Conservation (phyloP, 2,797 vertebrate species). For the Ctenochaetus hawaiiensis region DNA sequence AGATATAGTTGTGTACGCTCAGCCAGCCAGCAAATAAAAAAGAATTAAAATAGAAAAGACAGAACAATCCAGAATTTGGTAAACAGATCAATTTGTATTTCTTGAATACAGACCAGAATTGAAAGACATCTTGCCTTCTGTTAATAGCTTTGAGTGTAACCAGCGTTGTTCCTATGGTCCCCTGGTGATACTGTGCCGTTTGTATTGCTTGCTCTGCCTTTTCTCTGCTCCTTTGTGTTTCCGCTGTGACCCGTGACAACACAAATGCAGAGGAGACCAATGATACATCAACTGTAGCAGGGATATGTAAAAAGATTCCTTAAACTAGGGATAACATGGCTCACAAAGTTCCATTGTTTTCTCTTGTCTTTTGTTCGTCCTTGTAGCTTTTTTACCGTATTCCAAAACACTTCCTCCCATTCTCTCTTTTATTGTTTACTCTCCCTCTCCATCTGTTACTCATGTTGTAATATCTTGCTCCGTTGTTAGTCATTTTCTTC, state of each 20-base stretch:
- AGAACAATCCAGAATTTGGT: conserved; percentile 66
- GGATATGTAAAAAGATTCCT: conserved; percentile 54
- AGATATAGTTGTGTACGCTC: conserved; percentile 65
- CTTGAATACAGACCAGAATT: conserved; percentile 75
- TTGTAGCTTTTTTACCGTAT: conserved; percentile 58
- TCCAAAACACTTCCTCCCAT: conserved; percentile 41
- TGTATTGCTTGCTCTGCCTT: conserved; percentile 58
- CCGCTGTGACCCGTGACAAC: conserved; percentile 63
- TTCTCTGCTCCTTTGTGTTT: conserved; percentile 68
- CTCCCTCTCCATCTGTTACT: conserved; percentile 47
- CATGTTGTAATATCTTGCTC: conserved; percentile 39
- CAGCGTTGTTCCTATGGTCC: conserved; percentile 66
- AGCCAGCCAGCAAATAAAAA: conserved; percentile 53
- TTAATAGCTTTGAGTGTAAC: conserved; percentile 77
- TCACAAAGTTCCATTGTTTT: conserved; percentile 62
- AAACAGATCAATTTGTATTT: conserved; percentile 76
- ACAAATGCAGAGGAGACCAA: conserved; percentile 54
- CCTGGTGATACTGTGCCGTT: conserved; percentile 60
- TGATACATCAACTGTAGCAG: conserved; percentile 53
- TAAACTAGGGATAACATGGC: conserved; percentile 48
- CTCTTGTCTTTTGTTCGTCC: conserved; percentile 55
- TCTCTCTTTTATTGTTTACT: conserved; percentile 27
- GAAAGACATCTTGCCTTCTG: conserved; percentile 71
- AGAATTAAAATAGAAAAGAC: conserved; percentile 26
- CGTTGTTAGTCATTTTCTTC: conserved; percentile 20